Evolutionary conservation across 2,113 vertebrate species (phyloP), one percentile per base, ranked within the genome.

Genomic region (Catharus minimus): DNA sequence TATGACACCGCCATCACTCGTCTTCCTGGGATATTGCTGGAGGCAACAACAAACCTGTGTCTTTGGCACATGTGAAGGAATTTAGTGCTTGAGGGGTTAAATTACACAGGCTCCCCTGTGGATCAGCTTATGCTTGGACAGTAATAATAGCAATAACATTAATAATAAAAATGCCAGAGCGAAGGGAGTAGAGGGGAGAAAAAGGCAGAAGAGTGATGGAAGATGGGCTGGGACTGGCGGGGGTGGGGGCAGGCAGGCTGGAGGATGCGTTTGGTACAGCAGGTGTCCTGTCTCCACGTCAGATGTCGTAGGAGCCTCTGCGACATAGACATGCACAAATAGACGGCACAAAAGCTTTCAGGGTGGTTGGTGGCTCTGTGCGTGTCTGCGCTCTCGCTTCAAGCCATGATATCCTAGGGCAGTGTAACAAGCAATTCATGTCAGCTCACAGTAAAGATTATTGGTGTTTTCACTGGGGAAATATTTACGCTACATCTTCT

Each of bases 21-120:
- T 95, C 95, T 96, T 96, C 85, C 91, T 90, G 89, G 94, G 93
- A 96, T 95, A 97, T 95, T 95, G 96, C 96, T 96, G 95, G 95
- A 97, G 96, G 96, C 96, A 95, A 97, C 93, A 97, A 96, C 96
- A 97, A 96, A 97, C 96, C 95, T 96, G 94, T 96, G 93, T 96
- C 95, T 97, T 95, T 97, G 95, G 93, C 94, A 97, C 84, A 91
- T 95, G 94, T 91, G 96, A 96, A 97, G 94, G 94, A 95, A 95
- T 95, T 90, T 95, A 97, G 94, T 79, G 94, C 91, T 95, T 92
- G 82, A 94, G 95, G 89, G 96, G 94, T 97, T 96, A 96, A 96
- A 95, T 97, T 96, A 95, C 85, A 94, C 89, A 93, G 88, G 69
- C 76, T 96, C 89, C 88, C 94, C 89, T 61, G 91, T 95, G 96